Evolutionary conservation across 2,888 invertebrate genomes (phyloP), one percentile per base, ranked within the genome.

Genomic region (Spicauda simplicius): DNA sequence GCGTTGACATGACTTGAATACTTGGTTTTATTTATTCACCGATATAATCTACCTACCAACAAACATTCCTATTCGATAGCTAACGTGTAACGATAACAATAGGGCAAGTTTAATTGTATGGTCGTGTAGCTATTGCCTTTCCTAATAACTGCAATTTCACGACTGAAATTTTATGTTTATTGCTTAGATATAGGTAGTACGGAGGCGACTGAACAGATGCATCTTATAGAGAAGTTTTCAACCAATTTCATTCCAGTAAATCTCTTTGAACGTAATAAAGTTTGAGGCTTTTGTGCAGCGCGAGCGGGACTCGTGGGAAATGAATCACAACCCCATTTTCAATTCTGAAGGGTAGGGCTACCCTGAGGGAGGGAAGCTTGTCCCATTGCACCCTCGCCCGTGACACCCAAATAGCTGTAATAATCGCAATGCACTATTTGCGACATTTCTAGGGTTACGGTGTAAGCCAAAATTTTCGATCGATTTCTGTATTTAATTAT

Each of bases 241-340:
- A 76, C 70, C 72, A 77, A 75, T 78, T 80, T 80, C 70, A 73
- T 72, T 77, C 75, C 73, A 66, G 74, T 70, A 73, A 77, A 78
- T 79, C 70, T 72, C 73, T 85, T 77, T 71, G 45, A 79, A 78
- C 76, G 78, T 83, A 82, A 84, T 88, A 84, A 77, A 82, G 85
- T 84, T 83, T 77, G 81, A 81, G 83, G 84, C 82, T 82, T 86
- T 82, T 79, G 86, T 83, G 78, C 78, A 74, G 78, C 80, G 79
- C 76, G 77, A 78, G 80, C 80, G 79, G 85, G 83, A 87, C 86
- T 85, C 86, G 88, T 91, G 91, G 87, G 91, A 91, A 91, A 90
- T 91, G 91, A 92, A 90, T 91, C 91, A 91, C 91, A 87, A 91
- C 91, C 92, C 92, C 86, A 90, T 88, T 89, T 90, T 88, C 88